These are phyloP conservation scores for Agrochola macilenta DNA, from an alignment of 2,888 invertebrate species.

Conservation along the genomic window DNA sequence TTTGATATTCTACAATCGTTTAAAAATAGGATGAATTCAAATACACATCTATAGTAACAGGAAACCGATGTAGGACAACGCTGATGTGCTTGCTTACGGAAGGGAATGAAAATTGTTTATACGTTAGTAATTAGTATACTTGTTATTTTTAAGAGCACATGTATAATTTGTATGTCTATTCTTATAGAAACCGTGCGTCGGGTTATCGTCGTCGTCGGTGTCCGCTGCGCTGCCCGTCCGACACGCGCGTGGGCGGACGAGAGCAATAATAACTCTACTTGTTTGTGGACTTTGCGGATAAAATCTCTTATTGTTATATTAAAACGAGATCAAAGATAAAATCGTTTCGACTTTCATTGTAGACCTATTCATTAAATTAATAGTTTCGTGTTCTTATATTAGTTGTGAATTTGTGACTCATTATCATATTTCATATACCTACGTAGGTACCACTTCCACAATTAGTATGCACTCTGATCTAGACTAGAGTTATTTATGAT, in stretches of 20 bases:
- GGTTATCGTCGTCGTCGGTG: slow-evolving; percentile 37
- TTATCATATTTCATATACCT: slow-evolving; percentile 12
- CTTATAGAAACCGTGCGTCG: slow-evolving; percentile 39
- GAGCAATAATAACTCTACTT: slow-evolving; percentile 54
- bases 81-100: slow-evolving; percentile 36
- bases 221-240: slow-evolving; percentile 25
- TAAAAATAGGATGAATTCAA: slow-evolving; percentile 60
- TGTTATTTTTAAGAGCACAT: slow-evolving; percentile 26
- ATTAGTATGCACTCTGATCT: slow-evolving; percentile 9
- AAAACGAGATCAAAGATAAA: slow-evolving; percentile 51
- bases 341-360: slow-evolving; percentile 38
- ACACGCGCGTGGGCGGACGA: slow-evolving; percentile 59
- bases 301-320: slow-evolving; percentile 52
- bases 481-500: slow-evolving; percentile 17
- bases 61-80: slow-evolving; percentile 60
- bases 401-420: slow-evolving; percentile 13
- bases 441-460: slow-evolving; percentile 2
- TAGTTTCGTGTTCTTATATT: slow-evolving; percentile 29
- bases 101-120: slow-evolving; percentile 33
- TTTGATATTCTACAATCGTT: slow-evolving; percentile 43
- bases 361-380: slow-evolving; percentile 29
- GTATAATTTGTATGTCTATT: slow-evolving; percentile 42
- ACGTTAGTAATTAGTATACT: background rate
- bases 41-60: slow-evolving; percentile 54
- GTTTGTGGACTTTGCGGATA: slow-evolving; percentile 49